Evolutionary conservation across 2,888 invertebrate species (phyloP).

Genomic region (Stenoptilia bipunctidactyla): DNA sequence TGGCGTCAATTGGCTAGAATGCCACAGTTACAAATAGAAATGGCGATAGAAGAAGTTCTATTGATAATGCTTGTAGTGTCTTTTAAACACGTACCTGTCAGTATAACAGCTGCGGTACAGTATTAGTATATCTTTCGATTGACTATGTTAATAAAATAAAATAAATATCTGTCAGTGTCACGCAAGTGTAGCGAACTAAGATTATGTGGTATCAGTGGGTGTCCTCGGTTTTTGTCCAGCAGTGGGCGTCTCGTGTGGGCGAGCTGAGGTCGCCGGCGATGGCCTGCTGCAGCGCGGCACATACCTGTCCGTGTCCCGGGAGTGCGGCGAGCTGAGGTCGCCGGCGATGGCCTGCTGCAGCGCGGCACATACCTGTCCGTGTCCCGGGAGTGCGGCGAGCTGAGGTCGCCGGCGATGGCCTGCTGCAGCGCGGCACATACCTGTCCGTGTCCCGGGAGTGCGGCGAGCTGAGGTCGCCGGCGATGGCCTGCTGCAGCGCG

Average conservation of each 20-base stretch:
- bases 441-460: conserved; percentile 73
- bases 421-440: conserved; percentile 28
- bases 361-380: too few relatives aligned
- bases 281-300: background rate
- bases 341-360: conserved; percentile 94
- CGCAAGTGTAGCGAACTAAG: too few relatives aligned
- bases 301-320: conserved; percentile 72
- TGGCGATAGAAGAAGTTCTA: too few relatives aligned
- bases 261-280: background rate
- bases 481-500: conserved; percentile 92
- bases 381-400: conserved; percentile 89
- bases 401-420: conserved; percentile 74
- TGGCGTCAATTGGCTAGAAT: too few relatives aligned
- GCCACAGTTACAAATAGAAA: too few relatives aligned
- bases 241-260: background rate
- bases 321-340: conserved; percentile 78
- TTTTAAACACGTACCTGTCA: background rate
- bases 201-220: too few relatives aligned
- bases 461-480: conserved; percentile 82
- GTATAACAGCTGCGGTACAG: too few relatives aligned
- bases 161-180: background rate
- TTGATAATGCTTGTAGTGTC: too few relatives aligned
- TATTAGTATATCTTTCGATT: too few relatives aligned
- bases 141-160: too few relatives aligned
- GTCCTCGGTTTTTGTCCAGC: too few relatives aligned